Evolutionary conservation across 2,113 vertebrate genomes (phyloP).

Genomic region (Todiramphus saurophagus): DNA sequence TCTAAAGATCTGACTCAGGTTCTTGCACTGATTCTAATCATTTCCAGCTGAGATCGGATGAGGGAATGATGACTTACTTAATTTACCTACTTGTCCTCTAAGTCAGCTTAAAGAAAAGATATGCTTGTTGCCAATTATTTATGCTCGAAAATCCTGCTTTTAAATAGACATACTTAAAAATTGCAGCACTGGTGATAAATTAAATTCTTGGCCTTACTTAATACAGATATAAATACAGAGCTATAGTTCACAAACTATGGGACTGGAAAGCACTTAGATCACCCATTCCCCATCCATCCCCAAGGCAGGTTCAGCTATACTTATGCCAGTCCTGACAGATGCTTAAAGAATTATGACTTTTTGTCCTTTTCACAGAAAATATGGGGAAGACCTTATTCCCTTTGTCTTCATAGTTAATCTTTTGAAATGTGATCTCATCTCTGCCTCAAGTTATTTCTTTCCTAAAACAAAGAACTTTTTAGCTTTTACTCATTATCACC

Average conservation of each 20-base stretch:
- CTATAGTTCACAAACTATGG: background rate
- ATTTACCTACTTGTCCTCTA: background rate
- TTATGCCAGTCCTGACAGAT: background rate
- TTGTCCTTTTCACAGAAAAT: background rate
- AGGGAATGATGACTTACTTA: background rate
- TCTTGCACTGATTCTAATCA: slow-evolving; percentile 3
- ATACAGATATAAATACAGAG: background rate
- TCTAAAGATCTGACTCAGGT: slow-evolving; percentile 26
- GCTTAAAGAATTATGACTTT: background rate
- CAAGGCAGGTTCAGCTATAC: background rate
- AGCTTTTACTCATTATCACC: background rate
- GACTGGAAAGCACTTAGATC: background rate
- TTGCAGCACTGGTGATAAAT: background rate
- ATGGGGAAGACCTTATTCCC: background rate
- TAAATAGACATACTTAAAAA: background rate
- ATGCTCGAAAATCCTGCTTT: background rate
- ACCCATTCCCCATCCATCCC: background rate
- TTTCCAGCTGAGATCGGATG: background rate
- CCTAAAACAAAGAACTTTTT: background rate
- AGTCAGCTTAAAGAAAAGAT: background rate
- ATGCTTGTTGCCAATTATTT: background rate
- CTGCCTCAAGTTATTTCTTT: background rate
- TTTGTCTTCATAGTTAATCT: background rate
- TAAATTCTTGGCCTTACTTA: background rate
- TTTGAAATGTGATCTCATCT: background rate